A percentile compares a stretch with the other conserved stretches of the same genome.
Evolutionary conservation across 2,888 invertebrate genomes (phyloP).

Genomic region (Temnothorax unifasciatus): DNA sequence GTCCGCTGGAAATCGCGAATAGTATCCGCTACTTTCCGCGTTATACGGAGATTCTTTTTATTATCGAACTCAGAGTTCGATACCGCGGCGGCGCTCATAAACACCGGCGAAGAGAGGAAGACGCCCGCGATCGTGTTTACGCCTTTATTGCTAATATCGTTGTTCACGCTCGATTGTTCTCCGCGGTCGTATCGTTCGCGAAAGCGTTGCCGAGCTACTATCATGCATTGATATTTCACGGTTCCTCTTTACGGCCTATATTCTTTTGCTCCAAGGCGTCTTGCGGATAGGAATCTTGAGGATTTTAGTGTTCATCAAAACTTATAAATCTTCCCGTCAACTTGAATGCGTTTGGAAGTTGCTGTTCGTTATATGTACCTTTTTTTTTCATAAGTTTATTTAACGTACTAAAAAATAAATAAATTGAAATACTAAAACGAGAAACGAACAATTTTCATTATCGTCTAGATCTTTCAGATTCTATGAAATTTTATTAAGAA

Average conservation of each 20-base stretch:
- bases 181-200: constrained; percentile 59
- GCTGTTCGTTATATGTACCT: constrained; percentile 41
- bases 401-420: neutral
- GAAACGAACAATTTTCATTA: neutral
- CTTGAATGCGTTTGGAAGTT: constrained; percentile 53
- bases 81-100: constrained; percentile 56
- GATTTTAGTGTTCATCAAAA: constrained; percentile 70
- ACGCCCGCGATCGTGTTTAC: constrained; percentile 63
- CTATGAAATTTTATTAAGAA: neutral
- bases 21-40: constrained; percentile 23
- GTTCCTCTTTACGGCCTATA: constrained; percentile 65
- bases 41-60: constrained; percentile 62
- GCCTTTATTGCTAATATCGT: constrained; percentile 74
- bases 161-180: constrained; percentile 69
- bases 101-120: constrained; percentile 43
- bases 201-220: constrained; percentile 33
- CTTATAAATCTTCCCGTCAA: constrained; percentile 62
- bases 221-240: constrained; percentile 70
- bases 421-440: neutral
- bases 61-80: constrained; percentile 58
- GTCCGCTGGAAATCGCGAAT: constrained; percentile 7
- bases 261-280: constrained; percentile 34
- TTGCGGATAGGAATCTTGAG: constrained; percentile 57
- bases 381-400: constrained; percentile 21
- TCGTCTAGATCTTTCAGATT: neutral